Base-by-base conservation (phyloP, 2,888 invertebrate species). In the Norana najaformis region DNA sequence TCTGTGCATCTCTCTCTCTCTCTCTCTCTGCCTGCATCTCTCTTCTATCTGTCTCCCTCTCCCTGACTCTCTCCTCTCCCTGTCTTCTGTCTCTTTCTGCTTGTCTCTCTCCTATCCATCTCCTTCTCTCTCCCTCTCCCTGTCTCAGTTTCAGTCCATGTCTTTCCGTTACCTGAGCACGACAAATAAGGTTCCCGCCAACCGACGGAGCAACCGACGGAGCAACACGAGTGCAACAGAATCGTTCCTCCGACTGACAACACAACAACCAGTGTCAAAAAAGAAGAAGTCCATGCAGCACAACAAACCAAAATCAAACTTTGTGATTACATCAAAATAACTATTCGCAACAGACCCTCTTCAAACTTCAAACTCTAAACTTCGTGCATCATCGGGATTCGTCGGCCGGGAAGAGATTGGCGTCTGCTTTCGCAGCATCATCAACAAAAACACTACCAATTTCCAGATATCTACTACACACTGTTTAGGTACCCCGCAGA, bases 231-330 rank as follows among this genome's bases (percentile, higher is more conserved):
- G 69, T 69, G n/a, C 69, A 69, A 69, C 69, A 69, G 69, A 69
- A 69, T n/a, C 30, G n/a, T 8, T 11, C 69, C 6, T 69, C 69
- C 2, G n/a, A 69, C 30, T 8, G 11, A 69, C 69, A 69, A 69
- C 6, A 69, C 69, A 30, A 53, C 30, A 69, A 30, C n/a, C 69
- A 69, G n/a, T 69, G 6, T 30, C n/a, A n/a, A 30, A 69, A 0
- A 5, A 30, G 5, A 23, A 53, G 23, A 53, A 69, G 30, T n/a
- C n/a, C 69, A n/a, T 69, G 69, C n/a, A 69, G 69, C 69, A 69
- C 69, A n/a, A n/a, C 69, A 69, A 69, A 69, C 69, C 69, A 69
- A 69, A 69, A 69, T n/a, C 30, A 69, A 69, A 69, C 69, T 69
- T n/a, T 8, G 30, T n/a, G n/a, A 69, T 30, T 69, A 69, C 69